Evolutionary conservation across 2,113 vertebrate species (phyloP).

Genomic region (Dolichallabes microphthalmus): DNA sequence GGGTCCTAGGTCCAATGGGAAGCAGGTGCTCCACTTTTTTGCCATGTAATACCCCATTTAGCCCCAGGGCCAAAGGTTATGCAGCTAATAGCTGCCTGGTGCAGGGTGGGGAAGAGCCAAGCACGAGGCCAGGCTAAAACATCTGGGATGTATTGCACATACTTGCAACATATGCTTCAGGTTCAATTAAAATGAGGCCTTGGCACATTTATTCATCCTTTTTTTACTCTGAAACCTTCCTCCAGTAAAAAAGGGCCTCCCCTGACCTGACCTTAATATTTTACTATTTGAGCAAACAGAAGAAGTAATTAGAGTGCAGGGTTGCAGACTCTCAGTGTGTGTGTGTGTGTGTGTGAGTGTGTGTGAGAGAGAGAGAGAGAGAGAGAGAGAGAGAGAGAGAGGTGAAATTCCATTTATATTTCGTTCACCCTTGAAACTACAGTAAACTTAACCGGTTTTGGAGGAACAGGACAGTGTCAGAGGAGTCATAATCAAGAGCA

Average conservation of each 20-base stretch:
- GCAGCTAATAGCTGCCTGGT: conserved; percentile 94
- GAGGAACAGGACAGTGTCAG: conserved; percentile 45
- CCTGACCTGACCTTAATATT: conserved; percentile 81
- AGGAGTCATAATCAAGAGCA: conserved; percentile 52
- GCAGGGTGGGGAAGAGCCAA: conserved; percentile 78
- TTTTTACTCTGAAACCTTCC: conserved; percentile 65
- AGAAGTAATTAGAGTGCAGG: conserved; percentile 72
- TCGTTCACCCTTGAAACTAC: conserved; percentile 73
- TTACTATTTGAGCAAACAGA: conserved; percentile 74
- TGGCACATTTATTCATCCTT: conserved; percentile 96
- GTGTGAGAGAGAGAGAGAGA: conserved; percentile 52
- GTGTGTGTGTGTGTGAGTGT: background rate
- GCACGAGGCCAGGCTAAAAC: conserved; percentile 77
- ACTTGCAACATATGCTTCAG: conserved; percentile 93
- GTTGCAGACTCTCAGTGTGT: conserved; percentile 53
- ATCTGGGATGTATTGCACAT: conserved; percentile 93
- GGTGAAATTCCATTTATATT: conserved; percentile 65
- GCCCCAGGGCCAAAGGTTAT: conserved; percentile 90
- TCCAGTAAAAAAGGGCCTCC: conserved; percentile 71
- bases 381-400: conserved; percentile 14
- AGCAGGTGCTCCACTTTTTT: conserved; percentile 90
- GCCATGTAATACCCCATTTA: conserved; percentile 92
- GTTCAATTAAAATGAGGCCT: conserved; percentile 96
- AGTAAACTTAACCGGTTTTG: conserved; percentile 69
- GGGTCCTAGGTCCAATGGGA: conserved; percentile 86